Base-by-base conservation (phyloP, 2,888 invertebrate species). In the Vesta saturnalis region DNA sequence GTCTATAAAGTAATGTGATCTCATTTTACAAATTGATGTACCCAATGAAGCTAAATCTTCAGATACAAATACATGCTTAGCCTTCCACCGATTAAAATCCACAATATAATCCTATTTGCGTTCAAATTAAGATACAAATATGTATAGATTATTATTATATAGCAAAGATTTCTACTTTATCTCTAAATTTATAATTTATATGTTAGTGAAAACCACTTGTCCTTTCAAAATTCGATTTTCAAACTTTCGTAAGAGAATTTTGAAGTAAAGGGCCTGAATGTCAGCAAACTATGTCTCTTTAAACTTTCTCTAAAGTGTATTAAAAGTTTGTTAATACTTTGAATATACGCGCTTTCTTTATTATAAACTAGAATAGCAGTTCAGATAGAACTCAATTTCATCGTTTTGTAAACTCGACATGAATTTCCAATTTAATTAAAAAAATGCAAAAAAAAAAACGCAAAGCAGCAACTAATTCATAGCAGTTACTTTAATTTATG, bases 1-100 rank as follows among this genome's bases (percentile, higher is more conserved):
- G 61, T 69, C 52, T 69, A 47, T 52, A 62, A 63, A 59, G 62
- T 63, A 55, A 63, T 63, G 54, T 49, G 23, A 58, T 49, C 63
- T 64, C 8, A 15, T 18, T 49, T 39, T n/a, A 39, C 39, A 39
- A 39, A 6, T 6, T 2, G 12, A 4, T n/a, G 12, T n/a, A 39
- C 39, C 12, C 39, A 4, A 39, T 23, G n/a, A n/a, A n/a, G n/a
- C n/a, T n/a, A n/a, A 23, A 23, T 23, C 3, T 3, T 23, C 8
- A 5, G 4, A 5, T 23, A 23, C 8, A 23, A 23, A 23, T 5
- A 23, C 23, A 23, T 23, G 3, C 23, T 8, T 8, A 23, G 8
- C 3, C 8, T 23, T 23, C 3, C 8, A 23, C 3, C 23, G 23
- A 23, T 23, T 23, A n/a, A n/a, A n/a, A n/a, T n/a, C n/a, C n/a